Evolutionary conservation across 1,140 invertebrate species (phyloP).

Genomic region (Ericerus pela): DNA sequence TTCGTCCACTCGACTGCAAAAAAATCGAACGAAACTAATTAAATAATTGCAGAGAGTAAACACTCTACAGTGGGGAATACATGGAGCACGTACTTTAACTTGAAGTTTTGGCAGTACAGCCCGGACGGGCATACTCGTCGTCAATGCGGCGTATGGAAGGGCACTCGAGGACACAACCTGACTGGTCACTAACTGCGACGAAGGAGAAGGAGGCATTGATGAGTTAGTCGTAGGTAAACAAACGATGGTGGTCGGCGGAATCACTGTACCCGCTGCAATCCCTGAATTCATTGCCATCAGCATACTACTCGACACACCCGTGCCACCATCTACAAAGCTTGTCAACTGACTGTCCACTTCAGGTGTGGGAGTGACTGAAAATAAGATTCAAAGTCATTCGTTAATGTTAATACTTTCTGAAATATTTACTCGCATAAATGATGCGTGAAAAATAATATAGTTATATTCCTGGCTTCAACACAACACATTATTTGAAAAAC

Average conservation of each 20-base stretch:
- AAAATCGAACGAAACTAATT: too few species aligned
- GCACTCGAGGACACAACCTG: constrained; percentile 22
- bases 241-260: constrained; percentile 18
- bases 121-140: constrained; percentile 32
- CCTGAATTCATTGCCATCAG: constrained; percentile 24
- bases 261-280: constrained; percentile 37
- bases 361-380: constrained; percentile 34
- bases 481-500: too few species aligned
- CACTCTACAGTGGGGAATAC: too few species aligned
- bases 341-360: constrained; percentile 34
- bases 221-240: constrained; percentile 8
- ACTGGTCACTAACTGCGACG: constrained; percentile 25
- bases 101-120: constrained; percentile 32
- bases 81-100: constrained; percentile 30
- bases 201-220: constrained; percentile 20
- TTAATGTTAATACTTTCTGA: too few species aligned
- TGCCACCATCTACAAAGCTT: constrained; percentile 26
- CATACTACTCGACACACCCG: constrained; percentile 19
- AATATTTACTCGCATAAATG: too few species aligned
- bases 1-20: too few species aligned
- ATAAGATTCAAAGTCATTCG: too few species aligned
- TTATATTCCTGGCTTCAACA: too few species aligned
- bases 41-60: too few species aligned
- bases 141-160: constrained; percentile 36
- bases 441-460: too few species aligned